Evolutionary conservation across 2,888 invertebrate species (phyloP), one percentile per base, ranked within the genome.

Genomic region (Heliconius aoede): DNA sequence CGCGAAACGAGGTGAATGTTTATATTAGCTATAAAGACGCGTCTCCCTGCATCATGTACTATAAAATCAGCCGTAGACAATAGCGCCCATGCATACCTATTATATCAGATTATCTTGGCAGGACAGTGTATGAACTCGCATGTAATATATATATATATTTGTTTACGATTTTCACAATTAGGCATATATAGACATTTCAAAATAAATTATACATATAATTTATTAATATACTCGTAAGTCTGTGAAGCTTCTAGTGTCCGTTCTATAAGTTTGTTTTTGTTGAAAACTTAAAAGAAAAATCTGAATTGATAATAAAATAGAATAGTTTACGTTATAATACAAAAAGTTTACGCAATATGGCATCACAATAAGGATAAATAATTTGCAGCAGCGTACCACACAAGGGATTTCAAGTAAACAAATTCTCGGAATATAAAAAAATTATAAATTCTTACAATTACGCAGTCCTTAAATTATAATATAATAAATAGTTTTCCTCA

Each of bases 401-500:
- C 18, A 28, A 51, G 68, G 46, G 51, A 28, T 69, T 65, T 65
- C 36, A 24, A 65, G 15, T 65, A 65, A 18, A 36, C 32, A 64
- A 24, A 24, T 65, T 65, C 36, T 65, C 2, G 40, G 26, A 67
- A 40, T 28, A n/a, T 65, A 46, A 26, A 40, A 40, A 74, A 68
- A 74, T 46, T 58, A 68, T 55, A 30, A 30, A 55, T 55, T 69
- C 51, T 55, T 51, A 55, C n/a, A 76, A 74, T 79, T 79, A 76
- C 65, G 65, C 24, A 36, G 7, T 36, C 36, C 65, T 65, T 36
- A 65, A 65, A 65, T 36, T 7, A 32, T 62, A 61, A 7, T 71
- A 64, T 76, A n/a, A n/a, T n/a, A n/a, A n/a, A n/a, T n/a, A n/a
- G n/a, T 68, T 79, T 76, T 64, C 76, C 36, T 55, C 21, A 30